Evolutionary conservation across 2,113 vertebrate genomes (phyloP), one percentile per base, ranked within the genome.

Genomic region (Microcebus lehilahytsara): DNA sequence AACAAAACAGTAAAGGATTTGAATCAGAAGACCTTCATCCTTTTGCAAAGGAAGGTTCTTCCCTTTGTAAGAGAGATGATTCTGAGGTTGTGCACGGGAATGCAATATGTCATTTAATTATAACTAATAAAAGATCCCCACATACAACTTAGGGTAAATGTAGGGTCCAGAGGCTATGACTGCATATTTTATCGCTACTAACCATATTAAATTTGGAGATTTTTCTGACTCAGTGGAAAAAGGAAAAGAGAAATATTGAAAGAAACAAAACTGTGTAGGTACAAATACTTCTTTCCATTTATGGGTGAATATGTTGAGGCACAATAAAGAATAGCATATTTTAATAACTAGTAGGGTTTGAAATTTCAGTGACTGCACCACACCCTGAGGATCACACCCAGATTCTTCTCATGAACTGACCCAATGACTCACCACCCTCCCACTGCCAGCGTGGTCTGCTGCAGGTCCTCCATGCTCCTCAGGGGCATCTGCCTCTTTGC

Each of bases 11-110:
- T 51, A 32, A 5, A 51, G 64, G 16, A 22, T 1, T 30, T 23
- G 25, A 46, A 49, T 34, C 69, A 9, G 84, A 71, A 49, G 62
- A 34, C 11, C 2, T 49, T 49, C 49, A 10, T 49, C 10, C 49
- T 71, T 42, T 42, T 6, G 16, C 6, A 0, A 62, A 32, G 77
- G 32, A 19, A 25, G 2, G 42, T 20, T 25, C 84, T 42, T 9
- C 14, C 49, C n/a, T 60, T 32, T 37, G 5, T 3, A 12, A 46
- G 34, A 3, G 60, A 40, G 0, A 23, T 4, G 40, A 17, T 30
- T n/a, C 37, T 11, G 42, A 37, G 49, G 46, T 10, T 2, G 62
- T 6, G 0, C 14, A 9, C 19, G 2, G 9, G n/a, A 46, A 34
- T 72, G 72, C 3, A 19, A 22, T 6, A 3, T 23, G 49, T 22